Percentiles rank a stretch among this genome's conserved stretches.
Conservation (phyloP, 1,140 invertebrate species). For the Solenopsis invicta region DNA sequence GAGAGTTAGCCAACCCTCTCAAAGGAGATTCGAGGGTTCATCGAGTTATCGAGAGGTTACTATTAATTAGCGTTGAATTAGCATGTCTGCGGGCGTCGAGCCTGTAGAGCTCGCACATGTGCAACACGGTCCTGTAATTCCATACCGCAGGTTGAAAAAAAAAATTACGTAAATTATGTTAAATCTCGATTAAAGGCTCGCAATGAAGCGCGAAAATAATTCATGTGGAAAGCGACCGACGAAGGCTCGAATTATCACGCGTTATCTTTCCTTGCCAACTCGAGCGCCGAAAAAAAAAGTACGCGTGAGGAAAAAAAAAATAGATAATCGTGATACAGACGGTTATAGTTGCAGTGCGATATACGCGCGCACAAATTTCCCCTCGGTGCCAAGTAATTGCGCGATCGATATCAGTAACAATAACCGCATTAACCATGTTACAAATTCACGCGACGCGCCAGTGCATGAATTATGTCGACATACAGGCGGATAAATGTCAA, state of each 20-base stretch:
- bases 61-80: constrained; percentile 76
- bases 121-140: constrained; percentile 27
- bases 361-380: not conserved
- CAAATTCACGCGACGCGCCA: constrained; percentile 38
- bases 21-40: constrained; percentile 55
- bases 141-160: not conserved
- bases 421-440: constrained; percentile 55
- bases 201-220: constrained; percentile 39
- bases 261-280: not conserved
- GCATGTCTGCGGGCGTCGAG: constrained; percentile 31
- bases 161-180: not conserved
- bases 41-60: constrained; percentile 73
- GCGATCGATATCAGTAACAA: constrained; percentile 51
- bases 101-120: not conserved
- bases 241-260: constrained; percentile 26
- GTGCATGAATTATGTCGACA: constrained; percentile 44
- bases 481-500: constrained; percentile 56
- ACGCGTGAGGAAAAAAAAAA: not conserved
- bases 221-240: not conserved
- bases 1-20: constrained; percentile 26
- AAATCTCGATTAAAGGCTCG: constrained; percentile 30
- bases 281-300: not conserved
- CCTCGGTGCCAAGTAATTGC: not conserved
- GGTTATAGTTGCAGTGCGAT: not conserved
- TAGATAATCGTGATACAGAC: not conserved